A percentile compares a stretch with the other conserved stretches of the same genome.
Evolutionary conservation across 1,140 invertebrate species (phyloP).

Genomic region (Bemisia tabaci): DNA sequence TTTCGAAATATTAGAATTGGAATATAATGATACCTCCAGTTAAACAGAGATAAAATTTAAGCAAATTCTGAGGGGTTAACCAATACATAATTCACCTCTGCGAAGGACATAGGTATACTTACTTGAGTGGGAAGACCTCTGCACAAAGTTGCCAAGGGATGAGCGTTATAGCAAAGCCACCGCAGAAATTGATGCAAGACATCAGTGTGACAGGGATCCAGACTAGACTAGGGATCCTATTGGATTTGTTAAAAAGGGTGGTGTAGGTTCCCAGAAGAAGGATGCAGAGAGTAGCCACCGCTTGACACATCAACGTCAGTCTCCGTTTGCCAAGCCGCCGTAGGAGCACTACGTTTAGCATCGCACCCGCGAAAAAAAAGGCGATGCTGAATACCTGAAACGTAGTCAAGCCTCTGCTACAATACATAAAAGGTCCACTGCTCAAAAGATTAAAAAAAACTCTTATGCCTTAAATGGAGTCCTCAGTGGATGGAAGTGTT

Average conservation of each 20-base stretch:
- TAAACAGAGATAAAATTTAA: too few species aligned
- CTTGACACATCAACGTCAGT: constrained; percentile 11
- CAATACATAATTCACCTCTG: too few species aligned
- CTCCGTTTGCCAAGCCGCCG: constrained; percentile 12
- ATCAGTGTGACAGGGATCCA: constrained; percentile 14
- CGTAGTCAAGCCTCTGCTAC: too few species aligned
- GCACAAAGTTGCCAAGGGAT: neutral
- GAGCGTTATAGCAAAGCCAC: constrained; percentile 3
- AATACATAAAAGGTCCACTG: too few species aligned
- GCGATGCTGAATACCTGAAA: neutral
- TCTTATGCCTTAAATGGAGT: too few species aligned
- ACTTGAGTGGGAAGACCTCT: neutral
- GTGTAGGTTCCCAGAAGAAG: constrained; percentile 9
- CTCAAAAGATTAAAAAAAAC: too few species aligned
- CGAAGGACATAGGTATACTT: too few species aligned
- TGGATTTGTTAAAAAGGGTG: neutral
- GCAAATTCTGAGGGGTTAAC: too few species aligned
- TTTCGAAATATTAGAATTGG: too few species aligned
- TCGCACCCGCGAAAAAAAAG: constrained; percentile 4
- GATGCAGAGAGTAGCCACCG: constrained; percentile 7
- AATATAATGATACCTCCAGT: too few species aligned
- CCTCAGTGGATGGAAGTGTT: too few species aligned
- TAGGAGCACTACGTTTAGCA: constrained; percentile 10
- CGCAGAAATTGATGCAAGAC: constrained; percentile 8
- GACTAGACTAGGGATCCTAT: neutral